Conservation (phyloP, 2,113 vertebrate genomes). For the Catharus minimus region DNA sequence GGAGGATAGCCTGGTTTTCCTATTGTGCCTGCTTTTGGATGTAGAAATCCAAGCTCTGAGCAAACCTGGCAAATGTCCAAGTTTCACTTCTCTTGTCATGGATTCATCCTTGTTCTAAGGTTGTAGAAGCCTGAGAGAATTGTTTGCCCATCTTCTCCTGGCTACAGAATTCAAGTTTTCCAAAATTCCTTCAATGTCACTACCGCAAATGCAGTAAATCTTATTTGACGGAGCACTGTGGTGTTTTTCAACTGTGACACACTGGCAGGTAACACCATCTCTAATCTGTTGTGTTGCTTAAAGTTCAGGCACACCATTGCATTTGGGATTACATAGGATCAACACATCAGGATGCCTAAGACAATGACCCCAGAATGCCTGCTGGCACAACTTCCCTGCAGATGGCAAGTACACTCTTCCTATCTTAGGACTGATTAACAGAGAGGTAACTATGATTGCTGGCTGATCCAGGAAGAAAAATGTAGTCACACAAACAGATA, state of each 20-base stretch:
- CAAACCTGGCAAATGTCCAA: neutral
- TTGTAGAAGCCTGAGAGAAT: neutral
- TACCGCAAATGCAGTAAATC: neutral
- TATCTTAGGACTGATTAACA: neutral
- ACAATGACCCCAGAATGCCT: neutral
- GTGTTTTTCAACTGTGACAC: neutral
- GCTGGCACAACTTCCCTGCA: neutral
- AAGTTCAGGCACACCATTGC: neutral
- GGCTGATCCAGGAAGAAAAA: neutral
- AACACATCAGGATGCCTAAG: neutral
- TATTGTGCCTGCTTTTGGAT: neutral
- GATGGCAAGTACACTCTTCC: neutral
- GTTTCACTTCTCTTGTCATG: neutral
- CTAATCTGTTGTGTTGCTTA: neutral
- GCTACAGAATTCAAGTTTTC: neutral
- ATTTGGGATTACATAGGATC: neutral
- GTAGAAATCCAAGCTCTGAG: neutral
- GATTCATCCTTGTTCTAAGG: neutral
- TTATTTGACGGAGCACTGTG: neutral
- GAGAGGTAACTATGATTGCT: neutral
- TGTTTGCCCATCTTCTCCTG: neutral
- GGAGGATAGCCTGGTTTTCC: neutral
- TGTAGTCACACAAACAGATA: neutral
- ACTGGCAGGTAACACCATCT: neutral
- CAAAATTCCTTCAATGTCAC: neutral